Base-by-base conservation (phyloP, 1,140 invertebrate species). In the Drosophila fuyamai region DNA sequence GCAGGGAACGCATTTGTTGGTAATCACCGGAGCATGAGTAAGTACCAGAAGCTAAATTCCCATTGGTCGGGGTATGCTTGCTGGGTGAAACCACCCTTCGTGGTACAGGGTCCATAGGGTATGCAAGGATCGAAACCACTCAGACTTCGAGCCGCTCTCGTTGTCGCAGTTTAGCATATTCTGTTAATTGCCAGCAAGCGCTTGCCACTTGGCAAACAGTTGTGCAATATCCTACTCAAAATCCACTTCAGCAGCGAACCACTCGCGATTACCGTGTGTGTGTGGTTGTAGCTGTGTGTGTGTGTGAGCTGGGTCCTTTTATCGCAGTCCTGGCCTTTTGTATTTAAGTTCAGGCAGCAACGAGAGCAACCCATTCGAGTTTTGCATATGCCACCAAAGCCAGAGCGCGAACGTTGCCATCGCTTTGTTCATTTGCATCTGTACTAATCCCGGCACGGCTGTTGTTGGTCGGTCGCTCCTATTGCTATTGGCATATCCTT, bases 341-440 rank as follows among this genome's bases (percentile, higher is more conserved):
- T 77, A 71, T 85, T 86, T 86, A 79, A 82, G 78, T 78, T 84
- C 63, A 79, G 81, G 67, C 80, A 74, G 14, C 60, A 57, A 13
- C 44, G 40, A 70, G 18, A 36, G 29, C 63, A 59, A 44, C 48
- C 74, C 54, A 67, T 75, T 75, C 38, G 62, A 63, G 83, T 68
- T 82, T 76, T 79, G 83, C 79, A 88, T 82, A 82, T 79, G 82
- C 83, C 70, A 60, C 79, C 75, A 67, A 74, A 70, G 58, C 75
- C 55, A 79, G 47, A 51, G 47, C 43, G 43, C 50, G 16, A 54
- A 67, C 50, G 43, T 41, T 50, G 36, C 50, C 51, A 67, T 71
- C 66, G 79, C 66, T 80, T 77, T 84, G 83, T 89, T 88, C 84
- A 88, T 88, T 88, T 88, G 84, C 83, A 88, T 89, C 76, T 65